phyloP scores from a whole-genome alignment of 2,113 vertebrate species.

The Aspidoscelis tigris region DNA sequence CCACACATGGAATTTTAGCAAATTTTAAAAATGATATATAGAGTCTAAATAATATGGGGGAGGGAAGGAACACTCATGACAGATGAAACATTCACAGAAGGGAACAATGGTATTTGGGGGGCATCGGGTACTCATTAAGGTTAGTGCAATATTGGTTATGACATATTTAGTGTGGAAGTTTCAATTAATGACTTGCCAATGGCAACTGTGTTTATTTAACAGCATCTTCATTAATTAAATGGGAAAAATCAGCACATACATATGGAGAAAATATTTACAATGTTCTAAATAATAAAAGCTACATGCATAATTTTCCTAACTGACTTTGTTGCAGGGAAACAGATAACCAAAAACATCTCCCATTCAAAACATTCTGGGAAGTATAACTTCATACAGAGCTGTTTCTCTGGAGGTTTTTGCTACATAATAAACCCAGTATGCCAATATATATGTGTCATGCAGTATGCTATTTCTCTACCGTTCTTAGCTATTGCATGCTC shows the following conservation, averaged over 20 bases:
- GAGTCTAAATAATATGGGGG: too few species aligned
- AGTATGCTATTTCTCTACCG: background rate
- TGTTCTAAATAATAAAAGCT: slow-evolving; percentile 11
- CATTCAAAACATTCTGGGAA: background rate
- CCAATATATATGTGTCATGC: too few species aligned
- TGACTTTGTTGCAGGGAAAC: background rate
- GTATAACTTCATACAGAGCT: background rate
- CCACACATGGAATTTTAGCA: slow-evolving; percentile 4
- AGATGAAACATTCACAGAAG: slow-evolving; percentile 21
- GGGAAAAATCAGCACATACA: background rate
- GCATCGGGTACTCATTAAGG: slow-evolving; percentile 34
- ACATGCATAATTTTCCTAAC: background rate
- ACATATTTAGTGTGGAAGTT: slow-evolving; percentile 44
- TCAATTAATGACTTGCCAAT: slow-evolving; percentile 33
- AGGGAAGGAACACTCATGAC: background rate
- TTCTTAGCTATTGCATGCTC: background rate
- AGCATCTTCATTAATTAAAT: background rate
- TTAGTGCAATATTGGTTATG: slow-evolving; percentile 40
- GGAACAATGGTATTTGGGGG: background rate
- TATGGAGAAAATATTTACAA: background rate
- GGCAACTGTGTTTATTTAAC: slow-evolving; percentile 38
- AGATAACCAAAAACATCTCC: background rate
- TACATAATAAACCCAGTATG: background rate
- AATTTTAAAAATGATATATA: too few species aligned
- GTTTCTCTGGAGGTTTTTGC: background rate